Conservation (phyloP, 2,797 vertebrate genomes). For the Lophius americanus region DNA sequence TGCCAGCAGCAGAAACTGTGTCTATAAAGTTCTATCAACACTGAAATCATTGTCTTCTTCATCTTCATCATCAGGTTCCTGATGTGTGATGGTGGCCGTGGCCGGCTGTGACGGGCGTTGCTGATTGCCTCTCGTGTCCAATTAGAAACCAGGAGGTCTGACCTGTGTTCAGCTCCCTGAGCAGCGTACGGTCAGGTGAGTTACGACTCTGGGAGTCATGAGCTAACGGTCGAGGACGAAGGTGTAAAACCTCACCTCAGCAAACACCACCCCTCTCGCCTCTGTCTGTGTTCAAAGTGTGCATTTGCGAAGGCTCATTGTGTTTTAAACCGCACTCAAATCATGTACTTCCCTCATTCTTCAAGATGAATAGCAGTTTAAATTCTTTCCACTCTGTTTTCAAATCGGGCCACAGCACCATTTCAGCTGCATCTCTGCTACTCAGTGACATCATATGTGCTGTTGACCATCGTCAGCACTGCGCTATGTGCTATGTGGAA, state of each 20-base stretch:
- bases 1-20: too few species aligned
- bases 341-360: too few species aligned
- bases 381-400: too few species aligned
- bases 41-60: background rate
- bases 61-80: conserved; percentile 70
- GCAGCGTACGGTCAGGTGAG: conserved; percentile 76
- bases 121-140: conserved; percentile 71
- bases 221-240: conserved; percentile 40
- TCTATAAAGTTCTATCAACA: too few species aligned
- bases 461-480: too few species aligned
- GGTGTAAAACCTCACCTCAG: conserved; percentile 64
- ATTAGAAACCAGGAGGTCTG: conserved; percentile 63
- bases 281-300: conserved; percentile 35
- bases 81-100: conserved; percentile 85
- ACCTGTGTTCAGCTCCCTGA: conserved; percentile 46
- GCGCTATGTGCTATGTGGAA: too few species aligned
- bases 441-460: too few species aligned
- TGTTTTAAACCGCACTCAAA: too few species aligned
- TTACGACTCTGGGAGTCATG: conserved; percentile 25
- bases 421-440: too few species aligned
- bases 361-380: too few species aligned
- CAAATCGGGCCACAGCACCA: too few species aligned
- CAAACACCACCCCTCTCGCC: conserved; percentile 1
- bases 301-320: conserved; percentile 17
- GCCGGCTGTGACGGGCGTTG: conserved; percentile 81